phyloP scores from a whole-genome alignment of 92 coral and sea anemone species.

The Nematostella vectensis region DNA sequence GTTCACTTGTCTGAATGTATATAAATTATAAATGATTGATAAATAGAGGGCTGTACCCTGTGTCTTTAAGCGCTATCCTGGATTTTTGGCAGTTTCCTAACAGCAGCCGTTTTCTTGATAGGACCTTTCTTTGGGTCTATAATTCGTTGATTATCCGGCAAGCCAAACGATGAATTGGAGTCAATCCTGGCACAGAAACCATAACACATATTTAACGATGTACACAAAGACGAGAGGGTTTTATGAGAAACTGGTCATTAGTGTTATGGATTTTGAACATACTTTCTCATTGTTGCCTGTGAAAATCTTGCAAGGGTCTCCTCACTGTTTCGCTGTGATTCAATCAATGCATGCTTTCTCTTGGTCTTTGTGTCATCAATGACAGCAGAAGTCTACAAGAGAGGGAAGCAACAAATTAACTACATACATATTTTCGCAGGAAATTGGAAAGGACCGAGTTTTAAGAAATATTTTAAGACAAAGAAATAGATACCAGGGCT shows the following conservation, averaged over 20 bases:
- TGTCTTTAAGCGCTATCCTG: constrained; percentile 58
- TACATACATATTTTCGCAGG: too few relatives aligned
- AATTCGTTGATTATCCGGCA: constrained; percentile 96
- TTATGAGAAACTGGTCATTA: too few relatives aligned
- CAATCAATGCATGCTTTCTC: constrained; percentile 68
- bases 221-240: too few relatives aligned
- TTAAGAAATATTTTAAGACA: too few relatives aligned
- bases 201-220: not conserved
- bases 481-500: too few relatives aligned
- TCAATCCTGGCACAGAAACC: not conserved
- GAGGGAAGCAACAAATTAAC: not conserved
- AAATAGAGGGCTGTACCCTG: not conserved
- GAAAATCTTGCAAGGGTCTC: constrained; percentile 42
- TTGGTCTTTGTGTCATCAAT: constrained; percentile 85
- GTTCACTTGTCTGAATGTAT: too few relatives aligned
- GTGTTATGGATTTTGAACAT: too few relatives aligned
- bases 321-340: constrained; percentile 80
- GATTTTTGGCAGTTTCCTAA: constrained; percentile 86
- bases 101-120: constrained; percentile 84
- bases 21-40: not conserved
- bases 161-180: constrained; percentile 44
- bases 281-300: constrained; percentile 8
- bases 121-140: constrained; percentile 94
- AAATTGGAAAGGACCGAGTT: too few relatives aligned
- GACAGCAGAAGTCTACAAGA: constrained; percentile 65